Percentiles rank a stretch among this genome's conserved stretches.
phyloP scores from a whole-genome alignment of 2,113 vertebrate species.

The Thinocorus orbignyianus region DNA sequence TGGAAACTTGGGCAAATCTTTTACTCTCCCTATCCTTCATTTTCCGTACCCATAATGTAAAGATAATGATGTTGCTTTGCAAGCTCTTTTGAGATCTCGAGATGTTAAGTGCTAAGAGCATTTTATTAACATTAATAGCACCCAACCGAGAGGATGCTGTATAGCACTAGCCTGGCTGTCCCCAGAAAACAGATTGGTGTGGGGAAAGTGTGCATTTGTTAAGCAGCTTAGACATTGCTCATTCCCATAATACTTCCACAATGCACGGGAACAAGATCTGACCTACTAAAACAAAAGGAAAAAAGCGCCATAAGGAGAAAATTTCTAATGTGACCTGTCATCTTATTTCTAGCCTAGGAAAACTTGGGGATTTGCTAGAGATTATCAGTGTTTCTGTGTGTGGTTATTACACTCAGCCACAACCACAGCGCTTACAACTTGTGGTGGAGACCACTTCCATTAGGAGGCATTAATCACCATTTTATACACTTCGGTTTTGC shows the following conservation, averaged over 20 bases:
- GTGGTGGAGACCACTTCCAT: slow-evolving; percentile 49
- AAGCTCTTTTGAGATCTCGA: slow-evolving; percentile 60
- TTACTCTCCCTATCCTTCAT: slow-evolving; percentile 50
- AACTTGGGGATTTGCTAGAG: slow-evolving; percentile 47
- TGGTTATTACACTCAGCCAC: slow-evolving; percentile 5
- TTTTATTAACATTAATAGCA: slow-evolving; percentile 69
- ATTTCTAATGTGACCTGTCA: slow-evolving; percentile 2
- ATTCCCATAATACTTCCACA: slow-evolving; percentile 47
- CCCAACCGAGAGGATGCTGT: slow-evolving; percentile 42
- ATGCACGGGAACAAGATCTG: not conserved
- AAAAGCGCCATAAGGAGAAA: not conserved
- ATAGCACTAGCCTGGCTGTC: slow-evolving; percentile 34
- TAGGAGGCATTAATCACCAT: slow-evolving; percentile 59
- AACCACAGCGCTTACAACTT: slow-evolving; percentile 30
- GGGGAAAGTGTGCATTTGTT: slow-evolving; percentile 50
- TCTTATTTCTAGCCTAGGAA: slow-evolving; percentile 8
- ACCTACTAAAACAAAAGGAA: slow-evolving; percentile 38
- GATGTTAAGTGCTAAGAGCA: slow-evolving; percentile 61
- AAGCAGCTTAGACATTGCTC: slow-evolving; percentile 54
- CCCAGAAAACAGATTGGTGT: slow-evolving; percentile 61
- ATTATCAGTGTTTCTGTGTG: not conserved
- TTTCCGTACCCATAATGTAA: slow-evolving; percentile 41
- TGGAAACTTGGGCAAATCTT: slow-evolving; percentile 67
- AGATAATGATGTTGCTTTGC: slow-evolving; percentile 63
- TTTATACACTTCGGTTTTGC: slow-evolving; percentile 20